phyloP scores from a whole-genome alignment of 2,888 invertebrate species.

The Nomada fucata region DNA sequence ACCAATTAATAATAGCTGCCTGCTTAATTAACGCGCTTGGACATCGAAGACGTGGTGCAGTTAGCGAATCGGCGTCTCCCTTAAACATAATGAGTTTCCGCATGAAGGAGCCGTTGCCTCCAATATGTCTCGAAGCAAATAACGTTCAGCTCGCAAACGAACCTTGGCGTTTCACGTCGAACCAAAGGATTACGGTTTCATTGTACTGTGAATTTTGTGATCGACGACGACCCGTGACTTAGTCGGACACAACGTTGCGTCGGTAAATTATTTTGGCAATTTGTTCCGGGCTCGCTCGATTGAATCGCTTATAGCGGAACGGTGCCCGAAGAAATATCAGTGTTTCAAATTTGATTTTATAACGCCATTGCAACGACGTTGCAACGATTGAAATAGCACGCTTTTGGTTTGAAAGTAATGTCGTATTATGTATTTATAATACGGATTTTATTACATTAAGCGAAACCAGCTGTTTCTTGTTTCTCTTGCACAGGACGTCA shows the following conservation, averaged over 20 bases:
- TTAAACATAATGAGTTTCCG: constrained; percentile 44
- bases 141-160: neutral
- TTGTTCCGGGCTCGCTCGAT: neutral
- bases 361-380: no score
- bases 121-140: constrained; percentile 25
- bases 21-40: constrained; percentile 21
- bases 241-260: neutral
- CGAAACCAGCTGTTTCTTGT: no score
- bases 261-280: neutral
- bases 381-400: no score
- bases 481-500: no score
- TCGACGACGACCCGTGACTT: neutral
- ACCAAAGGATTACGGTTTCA: neutral
- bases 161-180: neutral
- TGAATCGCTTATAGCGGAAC: neutral
- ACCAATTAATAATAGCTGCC: constrained; percentile 8
- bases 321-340: neutral
- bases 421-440: no score
- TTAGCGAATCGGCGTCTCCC: constrained; percentile 28
- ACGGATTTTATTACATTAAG: no score
- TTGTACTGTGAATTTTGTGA: neutral
- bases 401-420: no score
- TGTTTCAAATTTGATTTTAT: no score
- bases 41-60: constrained; percentile 11
- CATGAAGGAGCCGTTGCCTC: constrained; percentile 19